phyloP scores from a whole-genome alignment of 2,888 invertebrate genomes.

The Willowsia nigromaculata region DNA sequence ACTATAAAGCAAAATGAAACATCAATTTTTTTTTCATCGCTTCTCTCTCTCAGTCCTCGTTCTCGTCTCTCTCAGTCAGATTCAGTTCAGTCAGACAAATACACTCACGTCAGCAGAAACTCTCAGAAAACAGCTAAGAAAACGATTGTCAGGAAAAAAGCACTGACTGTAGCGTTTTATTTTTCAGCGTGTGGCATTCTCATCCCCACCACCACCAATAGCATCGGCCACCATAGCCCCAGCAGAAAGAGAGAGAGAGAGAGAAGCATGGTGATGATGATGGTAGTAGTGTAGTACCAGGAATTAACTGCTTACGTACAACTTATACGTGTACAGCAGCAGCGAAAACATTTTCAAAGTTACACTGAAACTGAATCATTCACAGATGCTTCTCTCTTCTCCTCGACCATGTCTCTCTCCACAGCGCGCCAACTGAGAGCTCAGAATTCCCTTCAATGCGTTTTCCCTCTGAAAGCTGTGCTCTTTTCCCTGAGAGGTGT shows the following conservation, averaged over 20 bases:
- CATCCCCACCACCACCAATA: neutral
- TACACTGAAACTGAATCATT: conserved; percentile 30
- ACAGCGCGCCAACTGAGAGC: neutral
- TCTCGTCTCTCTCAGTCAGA: no score
- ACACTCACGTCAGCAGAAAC: neutral
- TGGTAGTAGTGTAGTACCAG: conserved; percentile 1
- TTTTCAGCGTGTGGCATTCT: no score
- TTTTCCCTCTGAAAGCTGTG: neutral
- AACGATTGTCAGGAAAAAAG: neutral
- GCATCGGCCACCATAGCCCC: no score
- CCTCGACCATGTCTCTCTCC: conserved; percentile 36
- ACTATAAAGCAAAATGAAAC: neutral
- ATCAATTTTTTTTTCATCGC: no score
- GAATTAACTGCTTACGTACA: neutral
- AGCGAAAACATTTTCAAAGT: neutral
- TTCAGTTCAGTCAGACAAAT: neutral
- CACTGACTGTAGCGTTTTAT: neutral
- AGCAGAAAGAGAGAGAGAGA: no score
- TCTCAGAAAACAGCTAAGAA: neutral
- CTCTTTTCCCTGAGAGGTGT: conserved; percentile 15
- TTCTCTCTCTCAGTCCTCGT: no score
- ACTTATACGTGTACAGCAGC: neutral
- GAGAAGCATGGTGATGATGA: no score
- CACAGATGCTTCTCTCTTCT: conserved; percentile 20
- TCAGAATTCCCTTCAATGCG: neutral